Evolutionary conservation across 2,113 vertebrate genomes (phyloP), one percentile per base, ranked within the genome.

Genomic region (Chionodraco myersi): DNA sequence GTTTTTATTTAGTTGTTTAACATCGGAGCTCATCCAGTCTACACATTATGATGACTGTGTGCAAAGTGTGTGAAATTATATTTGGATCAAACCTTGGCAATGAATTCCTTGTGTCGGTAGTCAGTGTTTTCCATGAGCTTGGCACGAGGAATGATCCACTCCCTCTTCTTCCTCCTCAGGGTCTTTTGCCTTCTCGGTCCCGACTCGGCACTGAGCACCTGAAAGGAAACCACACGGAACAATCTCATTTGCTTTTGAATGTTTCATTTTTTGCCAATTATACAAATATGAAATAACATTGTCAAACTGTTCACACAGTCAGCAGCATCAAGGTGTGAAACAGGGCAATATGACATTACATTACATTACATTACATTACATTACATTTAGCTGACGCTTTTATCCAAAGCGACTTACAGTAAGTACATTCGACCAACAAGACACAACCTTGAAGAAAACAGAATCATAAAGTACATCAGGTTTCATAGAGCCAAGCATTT

Each of bases 71-170:
- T 30, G 53, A 71, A 48, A 34, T 14, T 16, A 26, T 1, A 21
- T 15, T 11, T 41, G n/a, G 23, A 60, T 30, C 18, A 47, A 3
- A 95, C 94, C 89, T 94, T 95, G 45, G 94, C 91, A 62, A 95
- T 89, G 61, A 9, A 88, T 0, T 53, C 7, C 23, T 2, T 73
- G 0, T 90, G 1, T 2, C 72, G 90, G 82, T 94, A 94, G 69
- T 94, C 66, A 0, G 2, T 18, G 48, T 94, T 94, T 58, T 95
- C 95, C 1, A 0, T 2, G 52, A 95, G 53, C 64, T 90, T 94
- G 14, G 83, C 5, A 7, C 94, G 90, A 74, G 95, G 94, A 62
- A 89, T 66, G 74, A 95, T 73, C 94, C 94, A 95, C 18, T 94
- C 92, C 64, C 95, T 90, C 72, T 92, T 94, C 36, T 48, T 77